Conservation (phyloP, 1,140 invertebrate species). For the Lepidurus arcticus region DNA sequence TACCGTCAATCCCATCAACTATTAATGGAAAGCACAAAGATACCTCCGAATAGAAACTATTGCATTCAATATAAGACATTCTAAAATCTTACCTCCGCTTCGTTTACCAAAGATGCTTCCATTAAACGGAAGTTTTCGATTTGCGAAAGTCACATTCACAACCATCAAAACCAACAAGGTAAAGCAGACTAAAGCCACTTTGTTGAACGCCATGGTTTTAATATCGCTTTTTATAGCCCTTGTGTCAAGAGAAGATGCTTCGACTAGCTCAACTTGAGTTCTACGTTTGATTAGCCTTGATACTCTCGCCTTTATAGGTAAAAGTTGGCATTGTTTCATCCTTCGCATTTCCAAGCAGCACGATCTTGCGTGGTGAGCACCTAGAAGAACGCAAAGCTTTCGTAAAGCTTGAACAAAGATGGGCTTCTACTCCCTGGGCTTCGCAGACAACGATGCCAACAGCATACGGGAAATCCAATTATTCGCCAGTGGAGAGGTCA, state of each 20-base stretch:
- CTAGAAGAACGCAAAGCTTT: not conserved
- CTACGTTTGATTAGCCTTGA: not conserved
- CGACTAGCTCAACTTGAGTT: not conserved
- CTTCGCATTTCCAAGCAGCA: not conserved
- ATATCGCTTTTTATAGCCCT: not conserved
- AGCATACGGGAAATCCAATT: conserved; percentile 19
- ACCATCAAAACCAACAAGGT: not conserved
- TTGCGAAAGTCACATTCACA: not conserved
- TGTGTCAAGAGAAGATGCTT: not conserved
- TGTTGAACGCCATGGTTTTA: not conserved
- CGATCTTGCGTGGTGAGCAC: not conserved
- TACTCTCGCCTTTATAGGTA: not conserved
- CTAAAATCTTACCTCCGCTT: not conserved
- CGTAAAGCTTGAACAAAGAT: not conserved
- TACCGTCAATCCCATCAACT: not conserved
- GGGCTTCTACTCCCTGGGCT: not conserved
- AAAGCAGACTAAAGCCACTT: not conserved
- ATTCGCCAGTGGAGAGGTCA: not conserved
- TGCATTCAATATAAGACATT: not conserved
- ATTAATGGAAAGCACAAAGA: not conserved
- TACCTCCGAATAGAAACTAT: not conserved
- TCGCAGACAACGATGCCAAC: not conserved
- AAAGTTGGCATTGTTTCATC: not conserved
- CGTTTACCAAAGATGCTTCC: not conserved
- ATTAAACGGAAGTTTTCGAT: conserved; percentile 11